Percentiles rank a stretch among this genome's conserved stretches.
These are phyloP conservation scores for Sylvietta virens DNA, from an alignment of 2,113 vertebrate species.

Conservation along the genomic window DNA sequence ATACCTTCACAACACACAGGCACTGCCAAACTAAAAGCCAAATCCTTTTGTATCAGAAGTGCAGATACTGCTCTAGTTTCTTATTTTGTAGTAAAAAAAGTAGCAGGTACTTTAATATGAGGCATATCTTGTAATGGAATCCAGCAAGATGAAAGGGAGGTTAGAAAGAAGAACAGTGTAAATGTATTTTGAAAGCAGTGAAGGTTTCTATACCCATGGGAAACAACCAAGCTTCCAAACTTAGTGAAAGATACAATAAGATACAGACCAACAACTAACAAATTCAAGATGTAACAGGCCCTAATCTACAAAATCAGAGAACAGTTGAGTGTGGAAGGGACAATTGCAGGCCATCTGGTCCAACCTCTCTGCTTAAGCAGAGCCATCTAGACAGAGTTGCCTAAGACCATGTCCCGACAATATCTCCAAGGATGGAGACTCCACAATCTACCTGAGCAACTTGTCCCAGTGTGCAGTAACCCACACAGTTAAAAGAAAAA, in stretches of 20 bases:
- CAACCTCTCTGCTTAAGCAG: neutral
- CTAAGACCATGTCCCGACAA: neutral
- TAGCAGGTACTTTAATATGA: neutral
- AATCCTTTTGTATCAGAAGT: neutral
- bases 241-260: neutral
- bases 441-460: neutral
- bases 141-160: neutral
- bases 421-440: neutral
- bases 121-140: neutral
- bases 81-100: neutral
- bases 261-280: neutral
- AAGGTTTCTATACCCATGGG: neutral
- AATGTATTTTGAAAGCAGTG: neutral
- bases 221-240: neutral
- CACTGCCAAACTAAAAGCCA: neutral
- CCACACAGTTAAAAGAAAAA: neutral
- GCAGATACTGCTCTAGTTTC: neutral
- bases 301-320: neutral
- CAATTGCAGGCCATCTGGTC: neutral
- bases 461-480: neutral
- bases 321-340: neutral
- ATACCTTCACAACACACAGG: neutral
- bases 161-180: neutral
- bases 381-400: rapidly evolving
- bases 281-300: neutral